These are phyloP conservation scores for Eufriesea mexicana DNA, from an alignment of 1,140 invertebrate genomes.

Conservation along the genomic window DNA sequence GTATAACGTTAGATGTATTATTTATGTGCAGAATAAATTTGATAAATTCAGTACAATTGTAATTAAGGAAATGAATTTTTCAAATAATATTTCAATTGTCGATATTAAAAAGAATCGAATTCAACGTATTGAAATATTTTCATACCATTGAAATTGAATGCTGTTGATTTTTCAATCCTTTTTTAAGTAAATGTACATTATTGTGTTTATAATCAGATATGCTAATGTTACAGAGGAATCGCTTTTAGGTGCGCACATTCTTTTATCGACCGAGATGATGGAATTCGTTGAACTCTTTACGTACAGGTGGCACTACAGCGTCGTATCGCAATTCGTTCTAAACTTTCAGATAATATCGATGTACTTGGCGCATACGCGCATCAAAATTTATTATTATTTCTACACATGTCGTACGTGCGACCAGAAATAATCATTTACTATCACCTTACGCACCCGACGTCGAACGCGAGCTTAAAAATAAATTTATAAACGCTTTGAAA, in stretches of 20 bases:
- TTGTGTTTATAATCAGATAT: neutral
- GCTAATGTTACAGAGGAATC: neutral
- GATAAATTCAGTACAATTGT: neutral
- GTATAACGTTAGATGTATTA: neutral
- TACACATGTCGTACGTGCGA: neutral
- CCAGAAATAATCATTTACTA: neutral
- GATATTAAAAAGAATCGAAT: neutral
- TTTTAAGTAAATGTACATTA: neutral
- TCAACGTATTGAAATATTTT: too few relatives aligned
- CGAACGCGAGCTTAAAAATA: neutral
- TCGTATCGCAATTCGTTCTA: neutral
- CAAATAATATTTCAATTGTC: neutral
- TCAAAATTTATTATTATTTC: neutral
- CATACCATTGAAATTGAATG: neutral
- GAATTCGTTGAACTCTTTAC: neutral
- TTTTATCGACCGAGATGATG: constrained; percentile 14
- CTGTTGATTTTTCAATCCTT: neutral
- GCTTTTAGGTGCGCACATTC: neutral
- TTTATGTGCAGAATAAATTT: neutral
- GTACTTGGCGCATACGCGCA: neutral
- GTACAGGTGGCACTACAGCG: neutral
- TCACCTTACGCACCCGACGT: neutral
- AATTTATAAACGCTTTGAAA: neutral
- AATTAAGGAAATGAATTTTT: neutral
- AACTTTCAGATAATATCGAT: neutral